Evolutionary conservation across 2,113 vertebrate genomes (phyloP), one percentile per base, ranked within the genome.

Genomic region (Lycaon pictus): DNA sequence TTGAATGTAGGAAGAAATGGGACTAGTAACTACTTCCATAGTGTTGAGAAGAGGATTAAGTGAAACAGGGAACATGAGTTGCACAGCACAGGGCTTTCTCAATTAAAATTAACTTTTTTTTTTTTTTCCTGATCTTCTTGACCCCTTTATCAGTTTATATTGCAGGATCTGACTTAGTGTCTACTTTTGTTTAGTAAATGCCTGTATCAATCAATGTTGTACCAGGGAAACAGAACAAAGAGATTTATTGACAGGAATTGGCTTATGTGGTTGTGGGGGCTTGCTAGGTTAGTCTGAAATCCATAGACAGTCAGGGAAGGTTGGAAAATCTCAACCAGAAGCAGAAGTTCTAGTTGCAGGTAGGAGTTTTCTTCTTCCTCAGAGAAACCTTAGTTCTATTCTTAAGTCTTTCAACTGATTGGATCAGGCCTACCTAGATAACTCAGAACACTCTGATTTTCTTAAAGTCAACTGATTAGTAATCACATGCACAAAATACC

Each of bases 171-270:
- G 37, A 69, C 69, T 83, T 82, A 58, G 60, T 79, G 15, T 92
- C 7, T 83, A 11, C 35, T 60, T 77, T 71, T 84, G 63, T 69
- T 65, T 27, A 92, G 76, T 79, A 85, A 32, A 19, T 93, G 22
- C 43, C 27, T 96, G 53, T 83, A 51, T 76, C n/a, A 20, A 2
- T 79, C 27, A 51, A 8, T 60, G 43, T 83, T 67, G 22, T 20
- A 9, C 81, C 65, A 92, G 74, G 87, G 53, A 90, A 94, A 37
- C 56, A 81, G 74, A 91, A 60, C 65, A 37, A 55, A 85, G 80
- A 77, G 55, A 48, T 60, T 85, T 85, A 60, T 55, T 79, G 3
- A 32, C 17, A 83, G 55, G 10, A 63, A 85, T 79, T 32, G 77
- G n/a, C 67, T 53, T 83, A 22, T 37, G 11, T 55, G 25, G 58